These are phyloP conservation scores for Oryzias celebensis DNA, from an alignment of 2,113 vertebrate genomes.

Conservation along the genomic window DNA sequence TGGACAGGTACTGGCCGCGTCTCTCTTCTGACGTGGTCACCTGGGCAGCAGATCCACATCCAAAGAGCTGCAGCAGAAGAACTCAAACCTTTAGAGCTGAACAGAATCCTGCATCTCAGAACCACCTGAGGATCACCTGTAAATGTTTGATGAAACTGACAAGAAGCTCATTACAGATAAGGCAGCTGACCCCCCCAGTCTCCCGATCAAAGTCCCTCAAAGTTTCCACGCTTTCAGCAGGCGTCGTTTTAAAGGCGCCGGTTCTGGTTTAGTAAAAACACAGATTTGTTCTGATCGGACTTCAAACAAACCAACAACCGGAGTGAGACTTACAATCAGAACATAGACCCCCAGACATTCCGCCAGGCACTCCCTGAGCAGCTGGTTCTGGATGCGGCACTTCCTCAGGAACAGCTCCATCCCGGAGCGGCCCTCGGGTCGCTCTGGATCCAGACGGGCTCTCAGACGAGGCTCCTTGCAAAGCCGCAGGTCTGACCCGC, in stretches of 20 bases:
- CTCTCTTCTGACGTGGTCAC: conserved; percentile 71
- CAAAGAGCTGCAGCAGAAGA: conserved; percentile 76
- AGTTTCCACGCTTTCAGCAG: no score
- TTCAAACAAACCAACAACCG: no score
- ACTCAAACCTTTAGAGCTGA: background rate
- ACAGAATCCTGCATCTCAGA: background rate
- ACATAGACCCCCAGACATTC: conserved; percentile 74
- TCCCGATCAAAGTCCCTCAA: no score
- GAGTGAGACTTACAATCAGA: conserved; percentile 67
- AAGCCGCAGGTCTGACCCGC: conserved; percentile 5
- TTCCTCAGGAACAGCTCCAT: conserved; percentile 73
- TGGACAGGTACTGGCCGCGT: conserved; percentile 79
- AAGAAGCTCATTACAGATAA: no score
- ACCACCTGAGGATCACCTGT: background rate
- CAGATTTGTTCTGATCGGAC: no score
- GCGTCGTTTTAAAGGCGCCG: no score
- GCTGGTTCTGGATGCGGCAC: conserved; percentile 59
- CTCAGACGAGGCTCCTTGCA: background rate
- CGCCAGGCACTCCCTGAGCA: conserved; percentile 71
- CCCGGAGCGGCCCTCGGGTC: background rate
- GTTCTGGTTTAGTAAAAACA: no score
- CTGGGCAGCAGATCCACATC: conserved; percentile 77
- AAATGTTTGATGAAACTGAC: background rate
- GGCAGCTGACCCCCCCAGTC: no score
- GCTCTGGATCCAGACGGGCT: conserved; percentile 5